A percentile compares a stretch with the other conserved stretches of the same genome.
phyloP scores from a whole-genome alignment of 2,113 vertebrate species.

The Pelobates fuscus region DNA sequence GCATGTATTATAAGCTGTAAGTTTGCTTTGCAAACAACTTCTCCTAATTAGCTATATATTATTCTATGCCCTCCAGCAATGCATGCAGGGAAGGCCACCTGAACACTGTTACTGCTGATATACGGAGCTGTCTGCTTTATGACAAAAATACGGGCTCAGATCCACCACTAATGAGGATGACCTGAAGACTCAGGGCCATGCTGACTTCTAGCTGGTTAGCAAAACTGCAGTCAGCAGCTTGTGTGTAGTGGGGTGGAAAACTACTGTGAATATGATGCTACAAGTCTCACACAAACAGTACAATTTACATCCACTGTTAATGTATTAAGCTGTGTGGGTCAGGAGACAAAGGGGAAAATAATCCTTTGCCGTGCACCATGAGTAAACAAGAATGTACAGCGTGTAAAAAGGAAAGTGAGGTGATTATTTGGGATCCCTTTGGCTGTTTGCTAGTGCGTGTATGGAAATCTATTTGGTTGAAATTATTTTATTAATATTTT shows the following conservation, averaged over 20 bases:
- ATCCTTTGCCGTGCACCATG: not conserved
- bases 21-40: conserved; percentile 7
- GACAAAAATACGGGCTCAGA: conserved; percentile 14
- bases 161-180: conserved; percentile 36
- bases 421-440: no score
- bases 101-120: conserved; percentile 7
- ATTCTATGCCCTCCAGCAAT: conserved; percentile 25
- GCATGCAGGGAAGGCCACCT: conserved; percentile 18
- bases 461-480: no score
- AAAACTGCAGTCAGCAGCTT: conserved; percentile 19
- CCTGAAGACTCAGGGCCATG: conserved; percentile 3
- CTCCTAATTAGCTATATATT: conserved; percentile 24
- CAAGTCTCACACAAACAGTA: not conserved
- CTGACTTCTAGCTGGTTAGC: conserved; percentile 20
- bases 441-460: no score
- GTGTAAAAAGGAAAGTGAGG: no score
- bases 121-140: conserved; percentile 14
- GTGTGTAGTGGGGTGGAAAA: conserved; percentile 22
- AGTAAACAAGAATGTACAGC: not conserved
- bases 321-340: not conserved
- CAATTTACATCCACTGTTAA: not conserved
- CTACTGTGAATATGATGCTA: not conserved
- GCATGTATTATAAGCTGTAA: not conserved
- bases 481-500: no score
- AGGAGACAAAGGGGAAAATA: not conserved